Evolutionary conservation across 1,140 invertebrate genomes (phyloP).

Genomic region (Homalodisca vitripennis): DNA sequence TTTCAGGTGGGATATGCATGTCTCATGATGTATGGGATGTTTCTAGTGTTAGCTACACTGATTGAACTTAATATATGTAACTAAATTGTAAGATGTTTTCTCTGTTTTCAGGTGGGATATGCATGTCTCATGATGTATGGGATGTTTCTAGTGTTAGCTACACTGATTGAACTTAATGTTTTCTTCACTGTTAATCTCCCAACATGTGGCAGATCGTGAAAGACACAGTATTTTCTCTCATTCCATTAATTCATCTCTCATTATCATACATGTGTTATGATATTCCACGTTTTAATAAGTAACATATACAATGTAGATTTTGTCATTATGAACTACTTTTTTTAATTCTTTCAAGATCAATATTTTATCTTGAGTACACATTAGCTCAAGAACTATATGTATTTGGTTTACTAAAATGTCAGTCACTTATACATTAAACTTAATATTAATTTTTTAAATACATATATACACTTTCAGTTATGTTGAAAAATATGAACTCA

Average conservation of each 20-base stretch:
- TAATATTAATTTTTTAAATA: not conserved
- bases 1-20: too few relatives aligned
- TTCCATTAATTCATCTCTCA: not conserved
- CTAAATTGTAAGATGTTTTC: too few relatives aligned
- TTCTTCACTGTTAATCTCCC: slow-evolving; percentile 84
- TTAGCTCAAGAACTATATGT: not conserved
- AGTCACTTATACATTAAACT: not conserved
- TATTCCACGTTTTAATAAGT: not conserved
- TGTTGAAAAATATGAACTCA: not conserved
- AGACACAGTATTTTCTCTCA: not conserved
- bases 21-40: too few relatives aligned
- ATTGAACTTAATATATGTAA: slow-evolving; percentile 29
- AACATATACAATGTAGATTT: not conserved
- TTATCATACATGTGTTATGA: not conserved
- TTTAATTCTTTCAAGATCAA: not conserved
- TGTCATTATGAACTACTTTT: not conserved
- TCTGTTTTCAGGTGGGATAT: slow-evolving; percentile 55
- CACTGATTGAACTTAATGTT: slow-evolving; percentile 82
- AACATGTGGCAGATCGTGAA: slow-evolving; percentile 55
- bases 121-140: slow-evolving; percentile 76
- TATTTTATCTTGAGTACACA: not conserved
- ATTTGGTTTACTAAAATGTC: not conserved
- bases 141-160: slow-evolving; percentile 74
- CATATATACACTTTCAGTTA: not conserved
- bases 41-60: too few relatives aligned